Percentiles rank a stretch among this genome's conserved stretches.
Evolutionary conservation across 30 jellyfish, hydroid and myxozoan species (phyloP).

Genomic region (Phacellophora camtschatica): DNA sequence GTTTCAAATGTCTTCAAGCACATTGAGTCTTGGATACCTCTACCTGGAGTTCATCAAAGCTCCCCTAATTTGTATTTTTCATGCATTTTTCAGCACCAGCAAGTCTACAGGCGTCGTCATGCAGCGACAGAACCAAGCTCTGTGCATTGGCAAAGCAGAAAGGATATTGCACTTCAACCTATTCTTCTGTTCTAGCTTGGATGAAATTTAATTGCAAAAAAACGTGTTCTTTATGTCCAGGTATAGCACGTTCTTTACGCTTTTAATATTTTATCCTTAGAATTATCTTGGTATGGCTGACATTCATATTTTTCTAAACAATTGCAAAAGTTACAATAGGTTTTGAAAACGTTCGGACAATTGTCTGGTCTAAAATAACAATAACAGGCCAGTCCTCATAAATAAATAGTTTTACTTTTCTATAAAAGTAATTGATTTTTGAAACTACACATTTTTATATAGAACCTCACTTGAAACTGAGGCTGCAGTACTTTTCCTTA

Average conservation of each 20-base stretch:
- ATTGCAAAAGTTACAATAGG: too few relatives aligned
- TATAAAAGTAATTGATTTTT: neutral
- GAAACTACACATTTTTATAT: too few relatives aligned
- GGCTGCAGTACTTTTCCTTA: too few relatives aligned
- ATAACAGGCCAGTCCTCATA: too few relatives aligned
- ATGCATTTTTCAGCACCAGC: too few relatives aligned
- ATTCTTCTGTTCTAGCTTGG: neutral
- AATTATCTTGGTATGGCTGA: neutral
- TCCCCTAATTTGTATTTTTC: too few relatives aligned
- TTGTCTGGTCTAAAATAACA: too few relatives aligned
- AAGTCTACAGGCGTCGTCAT: neutral
- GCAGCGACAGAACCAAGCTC: slow-evolving; percentile 8
- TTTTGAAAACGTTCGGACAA: too few relatives aligned
- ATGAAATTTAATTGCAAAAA: slow-evolving; percentile 49
- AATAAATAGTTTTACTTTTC: neutral
- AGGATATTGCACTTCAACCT: slow-evolving; percentile 30
- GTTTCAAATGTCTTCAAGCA: too few relatives aligned
- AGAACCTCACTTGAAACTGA: too few relatives aligned
- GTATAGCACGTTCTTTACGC: neutral
- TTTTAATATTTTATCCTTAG: neutral
- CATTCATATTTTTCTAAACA: neutral
- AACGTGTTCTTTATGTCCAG: slow-evolving; percentile 56
- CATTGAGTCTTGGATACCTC: too few relatives aligned
- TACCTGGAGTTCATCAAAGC: too few relatives aligned
- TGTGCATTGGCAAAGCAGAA: slow-evolving; percentile 16